Base-by-base conservation (phyloP, 2,797 vertebrate genomes). In the Acipenser oxyrinchus region DNA sequence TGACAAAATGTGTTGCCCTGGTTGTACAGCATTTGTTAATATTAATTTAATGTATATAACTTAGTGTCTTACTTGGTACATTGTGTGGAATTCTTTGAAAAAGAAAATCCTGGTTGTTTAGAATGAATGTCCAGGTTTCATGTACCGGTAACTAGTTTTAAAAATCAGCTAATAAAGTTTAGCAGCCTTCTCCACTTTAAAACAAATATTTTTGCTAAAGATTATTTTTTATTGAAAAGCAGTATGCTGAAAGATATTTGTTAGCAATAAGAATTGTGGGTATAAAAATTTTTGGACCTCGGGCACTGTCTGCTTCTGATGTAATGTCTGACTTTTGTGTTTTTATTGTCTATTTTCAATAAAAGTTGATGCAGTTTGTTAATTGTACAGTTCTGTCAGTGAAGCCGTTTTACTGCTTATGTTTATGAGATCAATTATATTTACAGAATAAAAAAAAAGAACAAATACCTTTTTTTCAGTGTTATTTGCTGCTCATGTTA, bases 361-460 rank as follows among this genome's bases (percentile, higher is more conserved):
- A 37, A 37, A 37, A 37, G 37, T 37, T 10, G 23, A 55, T 51
- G 7, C 64, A 55, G 73, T 66, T 62, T 83, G 78, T 80, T 78
- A 69, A 55, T 69, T 78, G 75, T 87, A 73, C 69, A 81, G 70
- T 62, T 74, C 70, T 78, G 76, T 83, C 75, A 75, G 81, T 87
- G 75, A 71, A 79, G 70, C 77, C 88, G 89, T 88, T 88, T 84
- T 78, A 79, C 76, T 80, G 72, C 67, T 72, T 75, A 87, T 77
- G 75, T 90, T 91, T 84, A 88, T 90, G 83, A 86, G 87, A 82
- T 79, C 76, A 71, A 81, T 83, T 91, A 76, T 93, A 93, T 93
- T 94, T 93, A 92, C 86, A 66, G 82, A 96, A 95, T 92, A 93
- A 94, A 96, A 72, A 76, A 13, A 72, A 77, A 75, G 71, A 79